A percentile compares a stretch with the other conserved stretches of the same genome.
phyloP scores from a whole-genome alignment of 2,113 vertebrate genomes.

The Nipponia nippon region DNA sequence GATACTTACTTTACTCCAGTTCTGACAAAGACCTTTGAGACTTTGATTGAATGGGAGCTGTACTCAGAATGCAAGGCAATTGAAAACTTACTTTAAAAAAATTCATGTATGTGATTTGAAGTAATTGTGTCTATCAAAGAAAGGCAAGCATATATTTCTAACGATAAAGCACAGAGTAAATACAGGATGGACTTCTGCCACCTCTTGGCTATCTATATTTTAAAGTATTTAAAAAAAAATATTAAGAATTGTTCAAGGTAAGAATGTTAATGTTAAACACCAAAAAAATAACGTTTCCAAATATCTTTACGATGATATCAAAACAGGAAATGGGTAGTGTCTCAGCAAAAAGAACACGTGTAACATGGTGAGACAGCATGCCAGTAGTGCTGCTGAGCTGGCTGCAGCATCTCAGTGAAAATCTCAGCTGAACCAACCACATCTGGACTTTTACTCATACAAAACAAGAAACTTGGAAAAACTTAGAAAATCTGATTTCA shows the following conservation, averaged over 20 bases:
- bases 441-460: neutral
- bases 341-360: neutral
- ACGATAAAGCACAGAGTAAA: neutral
- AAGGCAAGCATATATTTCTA: neutral
- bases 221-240: neutral
- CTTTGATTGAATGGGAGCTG: neutral
- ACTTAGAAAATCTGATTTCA: neutral
- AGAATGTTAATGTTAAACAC: neutral
- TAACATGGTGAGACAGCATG: neutral
- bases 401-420: neutral
- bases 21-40: neutral
- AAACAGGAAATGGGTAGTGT: neutral
- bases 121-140: neutral
- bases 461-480: neutral
- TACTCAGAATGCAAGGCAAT: neutral
- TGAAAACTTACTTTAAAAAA: neutral
- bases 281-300: neutral
- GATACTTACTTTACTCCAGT: neutral
- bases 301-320: neutral
- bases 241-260: neutral
- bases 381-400: neutral
- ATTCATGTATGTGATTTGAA: neutral
- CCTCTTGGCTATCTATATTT: neutral
- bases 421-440: neutral
- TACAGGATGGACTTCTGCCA: conserved; percentile 25